phyloP scores from a whole-genome alignment of 2,888 invertebrate genomes.

The Zelleria hepariella region DNA sequence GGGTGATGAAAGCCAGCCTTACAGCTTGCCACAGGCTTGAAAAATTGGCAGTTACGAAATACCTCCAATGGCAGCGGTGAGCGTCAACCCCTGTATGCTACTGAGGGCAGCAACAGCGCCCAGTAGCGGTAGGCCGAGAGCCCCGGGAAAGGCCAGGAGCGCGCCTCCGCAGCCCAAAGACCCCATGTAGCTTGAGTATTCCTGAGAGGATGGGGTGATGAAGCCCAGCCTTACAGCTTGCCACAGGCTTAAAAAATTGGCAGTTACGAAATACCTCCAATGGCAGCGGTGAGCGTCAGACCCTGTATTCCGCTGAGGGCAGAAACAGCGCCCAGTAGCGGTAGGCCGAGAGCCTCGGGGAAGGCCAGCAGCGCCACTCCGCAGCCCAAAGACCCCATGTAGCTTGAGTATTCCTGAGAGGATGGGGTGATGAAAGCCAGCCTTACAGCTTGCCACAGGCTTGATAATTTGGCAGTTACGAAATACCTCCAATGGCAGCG shows the following conservation, averaged over 20 bases:
- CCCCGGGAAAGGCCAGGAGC: constrained; percentile 70
- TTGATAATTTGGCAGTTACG: no score
- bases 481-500: constrained; percentile 86
- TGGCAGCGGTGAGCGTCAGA: constrained; percentile 88
- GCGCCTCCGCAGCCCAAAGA: constrained; percentile 83
- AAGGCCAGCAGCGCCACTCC: constrained; percentile 75
- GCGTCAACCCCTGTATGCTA: constrained; percentile 86
- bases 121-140: constrained; percentile 80
- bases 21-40: constrained; percentile 92
- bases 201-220: constrained; percentile 85
- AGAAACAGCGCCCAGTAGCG: constrained; percentile 82
- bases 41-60: no score
- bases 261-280: no score
- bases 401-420: constrained; percentile 79
- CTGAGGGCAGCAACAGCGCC: constrained; percentile 83
- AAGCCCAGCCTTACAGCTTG: constrained; percentile 87
- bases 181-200: constrained; percentile 84
- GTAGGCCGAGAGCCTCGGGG: constrained; percentile 77
- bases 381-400: constrained; percentile 81
- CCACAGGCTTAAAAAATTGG: no score
- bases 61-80: constrained; percentile 93
- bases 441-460: constrained; percentile 94
- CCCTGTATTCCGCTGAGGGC: constrained; percentile 86
- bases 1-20: constrained; percentile 86
- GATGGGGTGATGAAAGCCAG: constrained; percentile 81